A percentile compares a stretch with the other conserved stretches of the same genome.
These are phyloP conservation scores for Drosophila rhopaloa DNA, from an alignment of 1,140 invertebrate species.

Conservation along the genomic window DNA sequence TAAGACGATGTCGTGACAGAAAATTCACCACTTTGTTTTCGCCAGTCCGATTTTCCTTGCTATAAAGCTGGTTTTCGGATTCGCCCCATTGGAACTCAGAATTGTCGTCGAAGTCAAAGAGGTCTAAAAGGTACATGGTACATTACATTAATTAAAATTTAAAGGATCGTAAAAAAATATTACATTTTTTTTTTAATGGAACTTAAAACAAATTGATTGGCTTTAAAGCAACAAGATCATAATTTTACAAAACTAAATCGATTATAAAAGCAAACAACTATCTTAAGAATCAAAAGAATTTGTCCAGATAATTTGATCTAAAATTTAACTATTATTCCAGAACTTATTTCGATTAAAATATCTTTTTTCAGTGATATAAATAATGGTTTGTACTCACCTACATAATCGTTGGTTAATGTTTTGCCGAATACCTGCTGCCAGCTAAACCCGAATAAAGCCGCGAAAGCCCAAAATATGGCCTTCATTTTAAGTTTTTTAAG, in stretches of 20 bases:
- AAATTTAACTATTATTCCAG: no score
- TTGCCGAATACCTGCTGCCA: conserved; percentile 23
- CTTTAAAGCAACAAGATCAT: no score
- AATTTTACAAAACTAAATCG: no score
- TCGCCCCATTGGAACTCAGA: conserved; percentile 76
- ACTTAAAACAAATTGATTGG: no score
- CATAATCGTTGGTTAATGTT: conserved; percentile 36
- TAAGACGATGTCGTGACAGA: conserved; percentile 63
- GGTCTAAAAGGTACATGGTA: conserved; percentile 38
- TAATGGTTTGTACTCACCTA: conserved; percentile 34
- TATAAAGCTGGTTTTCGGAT: conserved; percentile 49
- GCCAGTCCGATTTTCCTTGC: conserved; percentile 25
- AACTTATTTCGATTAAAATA: no score
- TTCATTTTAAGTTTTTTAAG: conserved; percentile 48
- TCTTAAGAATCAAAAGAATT: no score
- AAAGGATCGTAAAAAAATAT: no score
- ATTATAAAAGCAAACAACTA: no score
- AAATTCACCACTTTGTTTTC: conserved; percentile 38
- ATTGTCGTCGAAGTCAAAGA: conserved; percentile 74
- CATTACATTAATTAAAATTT: no score
- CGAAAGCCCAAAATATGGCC: conserved; percentile 17
- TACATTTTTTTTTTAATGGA: no score
- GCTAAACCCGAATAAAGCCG: conserved; percentile 17
- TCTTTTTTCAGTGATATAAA: no score
- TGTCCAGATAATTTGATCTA: no score